These are phyloP conservation scores for Pangasius djambal DNA, from an alignment of 2,797 vertebrate genomes.

Conservation along the genomic window DNA sequence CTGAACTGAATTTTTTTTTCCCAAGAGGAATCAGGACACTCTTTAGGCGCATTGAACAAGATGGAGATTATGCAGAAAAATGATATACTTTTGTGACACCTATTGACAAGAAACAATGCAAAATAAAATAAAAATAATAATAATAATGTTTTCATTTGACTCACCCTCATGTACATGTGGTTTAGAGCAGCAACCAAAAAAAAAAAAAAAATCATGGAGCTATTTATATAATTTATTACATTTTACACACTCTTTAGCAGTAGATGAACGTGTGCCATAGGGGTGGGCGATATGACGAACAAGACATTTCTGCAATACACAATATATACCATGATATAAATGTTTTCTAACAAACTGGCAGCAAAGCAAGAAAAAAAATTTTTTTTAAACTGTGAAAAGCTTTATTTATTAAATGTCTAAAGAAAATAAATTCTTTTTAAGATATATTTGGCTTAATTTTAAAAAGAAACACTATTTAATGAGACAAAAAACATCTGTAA, in stretches of 20 bases:
- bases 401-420: not conserved
- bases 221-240: not conserved
- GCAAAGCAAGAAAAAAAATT: not conserved
- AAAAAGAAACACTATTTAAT: not conserved
- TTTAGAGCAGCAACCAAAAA: not conserved
- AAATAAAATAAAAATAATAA: not conserved
- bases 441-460: not conserved
- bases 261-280: not conserved
- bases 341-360: not conserved
- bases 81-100: not conserved
- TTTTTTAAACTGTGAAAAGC: not conserved
- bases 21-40: not conserved
- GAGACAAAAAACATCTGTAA: not conserved
- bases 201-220: not conserved
- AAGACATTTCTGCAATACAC: not conserved
- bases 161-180: not conserved
- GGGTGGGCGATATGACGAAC: not conserved
- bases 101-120: not conserved
- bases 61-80: not conserved
- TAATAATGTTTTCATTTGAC: not conserved
- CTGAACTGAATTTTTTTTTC: not conserved
- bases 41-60: not conserved
- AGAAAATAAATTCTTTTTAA: not conserved
- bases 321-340: not conserved
- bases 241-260: not conserved